phyloP scores from a whole-genome alignment of 1,140 invertebrate species.

The Drosophila sp. region DNA sequence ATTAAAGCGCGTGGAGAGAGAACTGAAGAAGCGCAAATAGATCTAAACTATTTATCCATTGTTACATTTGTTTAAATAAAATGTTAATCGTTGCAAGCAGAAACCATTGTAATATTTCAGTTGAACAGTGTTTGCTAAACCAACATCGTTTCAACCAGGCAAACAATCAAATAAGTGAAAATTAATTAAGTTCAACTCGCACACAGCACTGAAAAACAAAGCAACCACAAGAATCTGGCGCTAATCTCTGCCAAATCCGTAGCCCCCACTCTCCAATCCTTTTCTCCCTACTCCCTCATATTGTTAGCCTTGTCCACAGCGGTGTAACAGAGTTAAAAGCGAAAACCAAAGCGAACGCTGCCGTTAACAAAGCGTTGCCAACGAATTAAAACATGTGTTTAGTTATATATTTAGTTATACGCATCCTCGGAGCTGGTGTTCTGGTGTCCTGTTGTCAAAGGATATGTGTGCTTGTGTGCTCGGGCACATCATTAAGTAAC shows the following conservation, averaged over 20 bases:
- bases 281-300: neutral
- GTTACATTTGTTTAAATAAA: slow-evolving; percentile 8
- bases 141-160: neutral
- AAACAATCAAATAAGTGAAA: slow-evolving; percentile 57
- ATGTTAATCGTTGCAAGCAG: neutral
- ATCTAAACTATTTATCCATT: neutral
- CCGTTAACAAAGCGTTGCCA: slow-evolving; percentile 53
- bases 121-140: slow-evolving; percentile 1
- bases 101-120: slow-evolving; percentile 5
- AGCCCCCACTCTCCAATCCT: neutral
- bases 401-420: slow-evolving; percentile 31
- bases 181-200: slow-evolving; percentile 65
- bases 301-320: slow-evolving; percentile 38
- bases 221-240: slow-evolving; percentile 47
- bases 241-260: slow-evolving; percentile 66
- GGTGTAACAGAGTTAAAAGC: slow-evolving; percentile 40
- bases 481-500: slow-evolving; percentile 48
- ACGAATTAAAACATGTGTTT: slow-evolving; percentile 61
- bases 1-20: slow-evolving; percentile 64
- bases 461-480: slow-evolving; percentile 6
- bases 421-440: neutral
- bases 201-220: slow-evolving; percentile 32
- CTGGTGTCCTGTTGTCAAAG: slow-evolving; percentile 4
- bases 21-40: slow-evolving; percentile 21
- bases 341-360: slow-evolving; percentile 3